A percentile compares a stretch with the other conserved stretches of the same genome.
phyloP scores from a whole-genome alignment of 2,113 vertebrate genomes.

The Chamaetylas fuelleborni region DNA sequence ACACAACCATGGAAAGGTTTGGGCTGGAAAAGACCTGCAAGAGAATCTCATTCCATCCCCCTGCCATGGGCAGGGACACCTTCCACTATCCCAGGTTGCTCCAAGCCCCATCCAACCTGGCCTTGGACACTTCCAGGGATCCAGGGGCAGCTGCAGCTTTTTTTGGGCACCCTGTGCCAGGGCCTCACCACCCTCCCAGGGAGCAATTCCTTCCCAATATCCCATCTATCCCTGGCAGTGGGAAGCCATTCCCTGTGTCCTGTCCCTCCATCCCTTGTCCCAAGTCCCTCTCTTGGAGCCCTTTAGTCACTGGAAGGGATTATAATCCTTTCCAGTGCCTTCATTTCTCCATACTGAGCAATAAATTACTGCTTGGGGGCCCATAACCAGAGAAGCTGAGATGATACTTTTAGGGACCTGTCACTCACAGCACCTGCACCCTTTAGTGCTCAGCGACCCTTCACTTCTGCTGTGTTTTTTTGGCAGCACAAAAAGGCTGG shows the following conservation, averaged over 20 bases:
- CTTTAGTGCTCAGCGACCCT: background rate
- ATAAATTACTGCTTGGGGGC: background rate
- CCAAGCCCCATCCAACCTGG: fast-evolving
- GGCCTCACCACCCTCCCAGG: fast-evolving
- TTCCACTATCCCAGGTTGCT: fast-evolving
- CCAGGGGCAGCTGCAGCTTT: background rate
- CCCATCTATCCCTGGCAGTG: fast-evolving
- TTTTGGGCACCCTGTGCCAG: fast-evolving
- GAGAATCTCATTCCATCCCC: background rate
- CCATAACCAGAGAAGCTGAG: background rate
- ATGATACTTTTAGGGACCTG: background rate
- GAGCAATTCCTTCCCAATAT: fast-evolving
- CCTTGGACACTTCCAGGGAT: background rate
- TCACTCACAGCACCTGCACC: background rate
- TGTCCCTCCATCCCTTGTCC: background rate
- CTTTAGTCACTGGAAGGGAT: background rate
- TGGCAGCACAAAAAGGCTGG: background rate
- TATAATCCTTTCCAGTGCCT: background rate
- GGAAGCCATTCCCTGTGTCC: background rate
- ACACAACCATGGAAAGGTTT: background rate
- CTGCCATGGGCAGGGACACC: background rate
- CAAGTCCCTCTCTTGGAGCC: background rate
- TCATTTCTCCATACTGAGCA: background rate
- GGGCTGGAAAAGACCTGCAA: background rate
- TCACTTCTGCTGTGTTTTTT: background rate